phyloP scores from a whole-genome alignment of 2,797 vertebrate genomes.

The Philypnodon macrostomus region DNA sequence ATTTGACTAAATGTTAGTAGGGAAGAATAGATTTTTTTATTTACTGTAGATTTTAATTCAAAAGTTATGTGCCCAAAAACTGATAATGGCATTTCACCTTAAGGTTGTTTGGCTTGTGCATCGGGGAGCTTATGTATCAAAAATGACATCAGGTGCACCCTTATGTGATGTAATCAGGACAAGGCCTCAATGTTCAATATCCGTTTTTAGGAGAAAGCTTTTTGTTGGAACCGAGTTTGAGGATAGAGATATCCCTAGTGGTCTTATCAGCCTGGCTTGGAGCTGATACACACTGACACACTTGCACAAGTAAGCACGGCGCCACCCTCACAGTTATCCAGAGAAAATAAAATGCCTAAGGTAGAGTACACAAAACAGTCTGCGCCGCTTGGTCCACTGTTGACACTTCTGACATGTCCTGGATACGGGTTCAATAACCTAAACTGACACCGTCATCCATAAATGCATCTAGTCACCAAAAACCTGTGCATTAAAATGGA shows the following conservation, averaged over 20 bases:
- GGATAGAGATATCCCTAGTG: conserved; percentile 47
- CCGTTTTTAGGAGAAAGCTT: conserved; percentile 38
- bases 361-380: conserved; percentile 31
- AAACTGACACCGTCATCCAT: conserved; percentile 3
- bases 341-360: conserved; percentile 41
- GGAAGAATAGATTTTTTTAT: too few relatives aligned
- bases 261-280: conserved; percentile 47
- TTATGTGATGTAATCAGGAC: conserved; percentile 47
- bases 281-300: conserved; percentile 36
- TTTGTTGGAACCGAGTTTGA: conserved; percentile 38
- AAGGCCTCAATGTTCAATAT: conserved; percentile 33
- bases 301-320: conserved; percentile 10
- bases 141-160: conserved; percentile 22
- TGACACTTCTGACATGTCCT: conserved; percentile 39
- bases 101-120: not conserved
- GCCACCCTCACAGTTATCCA: conserved; percentile 25
- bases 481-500: conserved; percentile 14
- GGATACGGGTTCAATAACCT: conserved; percentile 21
- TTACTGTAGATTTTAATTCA: not conserved
- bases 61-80: not conserved
- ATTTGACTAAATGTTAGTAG: too few relatives aligned
- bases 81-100: not conserved
- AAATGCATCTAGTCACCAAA: conserved; percentile 23
- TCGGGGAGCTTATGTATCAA: conserved; percentile 4
- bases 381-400: conserved; percentile 25